phyloP scores from a whole-genome alignment of 2,113 vertebrate genomes.

The Odocoileus hemionus region DNA sequence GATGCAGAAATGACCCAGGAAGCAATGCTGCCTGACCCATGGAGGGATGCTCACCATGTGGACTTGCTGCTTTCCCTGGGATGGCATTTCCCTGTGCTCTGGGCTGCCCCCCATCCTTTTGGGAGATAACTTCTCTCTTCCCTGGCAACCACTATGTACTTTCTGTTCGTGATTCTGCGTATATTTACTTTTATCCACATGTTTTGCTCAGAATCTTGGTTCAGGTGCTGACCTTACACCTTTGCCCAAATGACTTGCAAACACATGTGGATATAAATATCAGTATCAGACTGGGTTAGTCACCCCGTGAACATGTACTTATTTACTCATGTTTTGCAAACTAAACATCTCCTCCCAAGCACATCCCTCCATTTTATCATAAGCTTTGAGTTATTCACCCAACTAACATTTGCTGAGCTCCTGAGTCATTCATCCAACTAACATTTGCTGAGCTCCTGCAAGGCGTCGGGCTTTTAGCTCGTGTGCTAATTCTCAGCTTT shows the following conservation, averaged over 20 bases:
- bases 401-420: not conserved
- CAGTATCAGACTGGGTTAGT: not conserved
- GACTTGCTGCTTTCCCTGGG: not conserved
- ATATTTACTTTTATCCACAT: not conserved
- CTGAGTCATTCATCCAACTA: not conserved
- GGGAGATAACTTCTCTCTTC: not conserved
- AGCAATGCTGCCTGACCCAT: accelerated
- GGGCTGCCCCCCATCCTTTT: not conserved
- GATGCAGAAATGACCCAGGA: accelerated
- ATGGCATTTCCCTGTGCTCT: not conserved
- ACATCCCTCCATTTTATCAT: accelerated
- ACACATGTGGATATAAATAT: not conserved
- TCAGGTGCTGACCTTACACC: not conserved
- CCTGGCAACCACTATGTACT: not conserved
- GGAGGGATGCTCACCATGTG: accelerated
- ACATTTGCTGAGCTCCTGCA: not conserved
- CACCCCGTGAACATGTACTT: accelerated
- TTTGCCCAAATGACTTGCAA: not conserved
- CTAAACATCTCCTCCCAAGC: not conserved
- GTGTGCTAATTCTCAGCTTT: accelerated
- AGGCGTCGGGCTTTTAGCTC: accelerated
- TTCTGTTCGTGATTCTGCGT: not conserved
- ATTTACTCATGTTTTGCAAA: not conserved
- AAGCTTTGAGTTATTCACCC: not conserved
- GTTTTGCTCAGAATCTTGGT: not conserved